These are phyloP conservation scores for Mus pahari DNA, from an alignment of 2,113 vertebrate genomes.

Conservation along the genomic window DNA sequence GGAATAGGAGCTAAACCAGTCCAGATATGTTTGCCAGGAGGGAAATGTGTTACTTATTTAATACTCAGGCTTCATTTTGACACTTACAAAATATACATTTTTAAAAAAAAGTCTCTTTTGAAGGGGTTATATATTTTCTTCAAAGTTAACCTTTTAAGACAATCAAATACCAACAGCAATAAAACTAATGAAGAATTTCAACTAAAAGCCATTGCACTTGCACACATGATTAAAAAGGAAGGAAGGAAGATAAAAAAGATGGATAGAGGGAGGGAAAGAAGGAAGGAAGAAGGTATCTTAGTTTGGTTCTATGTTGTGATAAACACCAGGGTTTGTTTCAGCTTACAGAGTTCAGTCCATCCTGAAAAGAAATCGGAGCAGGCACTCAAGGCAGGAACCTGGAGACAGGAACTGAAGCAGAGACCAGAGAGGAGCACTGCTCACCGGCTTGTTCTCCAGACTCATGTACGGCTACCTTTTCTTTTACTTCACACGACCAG, in stretches of 20 bases:
- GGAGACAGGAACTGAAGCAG: not conserved
- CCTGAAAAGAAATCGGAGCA: not conserved
- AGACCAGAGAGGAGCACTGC: not conserved
- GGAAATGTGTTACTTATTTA: not conserved
- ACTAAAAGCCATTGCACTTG: constrained; percentile 37
- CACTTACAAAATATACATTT: constrained; percentile 40
- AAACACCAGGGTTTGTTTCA: not conserved
- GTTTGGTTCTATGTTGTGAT: not conserved
- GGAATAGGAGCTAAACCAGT: constrained; percentile 20
- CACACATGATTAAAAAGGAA: not conserved
- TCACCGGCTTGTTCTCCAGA: not conserved
- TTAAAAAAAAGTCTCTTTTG: constrained; percentile 48
- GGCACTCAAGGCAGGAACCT: not conserved
- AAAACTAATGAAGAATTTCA: constrained; percentile 50
- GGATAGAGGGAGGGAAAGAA: rapidly evolving
- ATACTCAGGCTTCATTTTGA: constrained; percentile 53
- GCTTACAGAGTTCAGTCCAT: not conserved
- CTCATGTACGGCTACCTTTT: not conserved
- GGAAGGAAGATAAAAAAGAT: not conserved
- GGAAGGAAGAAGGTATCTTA: not conserved
- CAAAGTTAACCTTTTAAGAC: constrained; percentile 40
- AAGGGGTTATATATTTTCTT: constrained; percentile 44
- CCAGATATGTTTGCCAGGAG: constrained; percentile 6
- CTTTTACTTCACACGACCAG: not conserved
- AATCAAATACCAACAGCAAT: constrained; percentile 14